Evolutionary conservation across 2,888 invertebrate genomes (phyloP).

Genomic region (Scrobipalpa atriplicella): DNA sequence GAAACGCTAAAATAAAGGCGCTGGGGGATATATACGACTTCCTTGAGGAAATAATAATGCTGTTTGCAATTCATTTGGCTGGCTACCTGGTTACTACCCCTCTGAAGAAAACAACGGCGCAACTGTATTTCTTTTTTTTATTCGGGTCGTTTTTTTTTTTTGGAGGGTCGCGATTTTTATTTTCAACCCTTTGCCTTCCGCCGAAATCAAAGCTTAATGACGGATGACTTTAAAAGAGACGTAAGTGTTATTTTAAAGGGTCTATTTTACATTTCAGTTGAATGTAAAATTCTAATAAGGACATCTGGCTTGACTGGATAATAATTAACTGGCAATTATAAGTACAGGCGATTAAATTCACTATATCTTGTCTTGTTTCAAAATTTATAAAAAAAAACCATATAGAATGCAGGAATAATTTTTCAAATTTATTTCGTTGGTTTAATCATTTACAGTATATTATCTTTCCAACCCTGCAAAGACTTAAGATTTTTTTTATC

Average conservation of each 20-base stretch:
- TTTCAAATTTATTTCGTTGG: too few species aligned
- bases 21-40: slow-evolving; percentile 82
- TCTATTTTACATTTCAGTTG: too few species aligned
- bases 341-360: too few species aligned
- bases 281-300: too few species aligned
- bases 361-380: too few species aligned
- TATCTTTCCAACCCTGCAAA: too few species aligned
- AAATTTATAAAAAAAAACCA: too few species aligned
- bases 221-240: slow-evolving; percentile 46
- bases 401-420: too few species aligned
- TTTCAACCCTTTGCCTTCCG: slow-evolving; percentile 71
- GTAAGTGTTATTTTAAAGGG: slow-evolving; percentile 51
- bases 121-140: slow-evolving; percentile 61
- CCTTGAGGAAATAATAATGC: slow-evolving; percentile 83
- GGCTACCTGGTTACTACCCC: slow-evolving; percentile 75
- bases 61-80: slow-evolving; percentile 83
- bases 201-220: slow-evolving; percentile 73
- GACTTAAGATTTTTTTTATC: not conserved
- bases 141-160: slow-evolving; percentile 68
- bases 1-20: slow-evolving; percentile 80
- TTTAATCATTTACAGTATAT: too few species aligned
- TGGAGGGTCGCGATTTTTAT: slow-evolving; percentile 73
- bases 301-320: too few species aligned
- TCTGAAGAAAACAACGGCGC: slow-evolving; percentile 73
- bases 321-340: too few species aligned